These are phyloP conservation scores for Myotis vivesi DNA, from an alignment of 2,797 vertebrate species.

Conservation along the genomic window DNA sequence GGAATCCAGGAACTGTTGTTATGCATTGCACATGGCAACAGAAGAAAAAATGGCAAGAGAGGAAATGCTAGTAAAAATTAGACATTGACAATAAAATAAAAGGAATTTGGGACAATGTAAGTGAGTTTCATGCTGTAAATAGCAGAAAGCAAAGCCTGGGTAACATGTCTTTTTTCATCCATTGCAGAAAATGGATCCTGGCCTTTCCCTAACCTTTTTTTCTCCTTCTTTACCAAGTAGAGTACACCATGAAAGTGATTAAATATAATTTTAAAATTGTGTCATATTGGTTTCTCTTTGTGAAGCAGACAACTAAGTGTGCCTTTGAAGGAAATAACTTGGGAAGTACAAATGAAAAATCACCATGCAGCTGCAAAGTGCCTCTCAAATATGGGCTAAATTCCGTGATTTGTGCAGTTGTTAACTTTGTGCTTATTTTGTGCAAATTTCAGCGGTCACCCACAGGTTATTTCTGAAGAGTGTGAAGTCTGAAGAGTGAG, in stretches of 20 bases:
- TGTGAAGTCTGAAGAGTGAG: not conserved
- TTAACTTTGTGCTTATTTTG: constrained; percentile 45
- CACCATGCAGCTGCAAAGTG: constrained; percentile 9
- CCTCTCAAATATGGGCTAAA: constrained; percentile 30
- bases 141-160: constrained; percentile 7
- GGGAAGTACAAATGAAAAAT: constrained; percentile 54
- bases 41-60: constrained; percentile 29
- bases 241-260: constrained; percentile 62
- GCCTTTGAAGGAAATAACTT: constrained; percentile 63
- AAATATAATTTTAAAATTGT: constrained; percentile 75
- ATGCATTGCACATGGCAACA: not conserved
- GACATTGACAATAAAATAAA: constrained; percentile 44
- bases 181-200: constrained; percentile 4
- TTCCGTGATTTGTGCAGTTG: constrained; percentile 42
- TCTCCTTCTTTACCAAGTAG: constrained; percentile 53
- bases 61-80: constrained; percentile 18
- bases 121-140: not conserved
- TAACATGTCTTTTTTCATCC: not conserved
- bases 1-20: constrained; percentile 2
- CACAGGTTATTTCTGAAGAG: constrained; percentile 22
- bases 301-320: constrained; percentile 57
- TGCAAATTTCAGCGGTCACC: constrained; percentile 30
- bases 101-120: constrained; percentile 31
- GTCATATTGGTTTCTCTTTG: constrained; percentile 67
- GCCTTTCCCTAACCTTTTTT: constrained; percentile 6